phyloP scores from a whole-genome alignment of 2,888 invertebrate species.

The Luperina nickerlii region DNA sequence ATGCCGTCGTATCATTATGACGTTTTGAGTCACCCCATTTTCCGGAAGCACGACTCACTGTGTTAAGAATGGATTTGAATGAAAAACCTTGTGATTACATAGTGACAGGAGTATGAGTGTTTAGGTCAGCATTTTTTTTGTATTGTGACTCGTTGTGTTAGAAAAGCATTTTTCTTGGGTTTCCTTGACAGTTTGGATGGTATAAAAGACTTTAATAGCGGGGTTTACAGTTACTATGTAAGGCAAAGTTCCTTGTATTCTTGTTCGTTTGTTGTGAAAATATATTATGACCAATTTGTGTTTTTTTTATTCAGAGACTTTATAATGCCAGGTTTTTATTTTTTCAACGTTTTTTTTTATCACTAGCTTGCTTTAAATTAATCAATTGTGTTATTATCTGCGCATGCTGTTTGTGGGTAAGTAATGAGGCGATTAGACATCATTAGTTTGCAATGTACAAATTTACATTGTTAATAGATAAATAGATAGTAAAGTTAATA shows the following conservation, averaged over 20 bases:
- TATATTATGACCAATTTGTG: background rate
- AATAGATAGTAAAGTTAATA: background rate
- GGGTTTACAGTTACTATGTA: background rate
- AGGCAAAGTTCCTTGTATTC: background rate
- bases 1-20: constrained; percentile 44
- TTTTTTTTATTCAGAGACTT: too few relatives aligned
- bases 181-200: background rate
- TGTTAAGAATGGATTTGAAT: constrained; percentile 29
- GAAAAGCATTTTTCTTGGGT: background rate
- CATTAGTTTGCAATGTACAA: background rate
- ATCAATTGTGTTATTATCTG: background rate
- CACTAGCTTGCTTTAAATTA: too few relatives aligned
- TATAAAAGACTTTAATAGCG: background rate
- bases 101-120: constrained; percentile 16
- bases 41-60: constrained; percentile 52
- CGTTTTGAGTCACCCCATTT: constrained; percentile 58
- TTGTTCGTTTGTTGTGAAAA: background rate
- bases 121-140: constrained; percentile 37
- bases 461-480: background rate
- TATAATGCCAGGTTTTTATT: too few relatives aligned
- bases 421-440: background rate
- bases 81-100: constrained; percentile 36
- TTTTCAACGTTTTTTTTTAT: too few relatives aligned
- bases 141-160: constrained; percentile 11
- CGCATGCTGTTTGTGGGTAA: too few relatives aligned